These are phyloP conservation scores for Bombus confusus DNA, from an alignment of 1,140 invertebrate genomes.

Conservation along the genomic window DNA sequence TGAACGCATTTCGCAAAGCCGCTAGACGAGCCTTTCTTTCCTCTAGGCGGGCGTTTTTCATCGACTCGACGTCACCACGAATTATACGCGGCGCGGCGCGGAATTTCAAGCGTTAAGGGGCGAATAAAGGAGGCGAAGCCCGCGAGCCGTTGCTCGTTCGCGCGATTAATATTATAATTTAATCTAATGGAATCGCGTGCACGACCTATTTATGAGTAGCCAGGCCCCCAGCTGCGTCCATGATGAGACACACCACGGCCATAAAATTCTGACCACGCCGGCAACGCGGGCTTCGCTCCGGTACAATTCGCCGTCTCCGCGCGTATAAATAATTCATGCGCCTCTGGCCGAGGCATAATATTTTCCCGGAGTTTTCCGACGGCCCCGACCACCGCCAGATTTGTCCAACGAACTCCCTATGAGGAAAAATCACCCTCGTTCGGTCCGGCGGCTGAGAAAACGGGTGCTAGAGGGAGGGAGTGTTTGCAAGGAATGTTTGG, in stretches of 20 bases:
- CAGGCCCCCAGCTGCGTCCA: slow-evolving; percentile 8
- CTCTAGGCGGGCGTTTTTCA: background rate
- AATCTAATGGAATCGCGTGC: slow-evolving; percentile 61
- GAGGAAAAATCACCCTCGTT: slow-evolving; percentile 39
- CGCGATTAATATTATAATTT: slow-evolving; percentile 69
- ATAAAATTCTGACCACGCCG: slow-evolving; percentile 62
- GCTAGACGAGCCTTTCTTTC: background rate
- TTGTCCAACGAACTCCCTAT: slow-evolving; percentile 16
- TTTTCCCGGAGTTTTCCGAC: slow-evolving; percentile 54
- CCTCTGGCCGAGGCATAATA: slow-evolving; percentile 52
- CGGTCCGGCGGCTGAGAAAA: no score
- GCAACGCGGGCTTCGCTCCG: slow-evolving; percentile 17
- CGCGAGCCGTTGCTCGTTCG: slow-evolving; percentile 24
- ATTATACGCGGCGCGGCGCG: background rate
- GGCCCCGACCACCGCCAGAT: slow-evolving; percentile 23
- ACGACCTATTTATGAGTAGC: slow-evolving; percentile 57
- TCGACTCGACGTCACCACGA: background rate
- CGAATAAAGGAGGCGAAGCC: background rate
- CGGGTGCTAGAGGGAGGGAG: no score
- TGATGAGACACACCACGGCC: slow-evolving; percentile 46
- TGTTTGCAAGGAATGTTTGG: no score
- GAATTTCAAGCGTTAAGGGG: slow-evolving; percentile 39
- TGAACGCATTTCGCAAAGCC: no score
- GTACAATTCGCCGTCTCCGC: slow-evolving; percentile 52
- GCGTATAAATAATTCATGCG: slow-evolving; percentile 67